Conservation (phyloP, 2,797 vertebrate species). For the Lepus oiostolus region DNA sequence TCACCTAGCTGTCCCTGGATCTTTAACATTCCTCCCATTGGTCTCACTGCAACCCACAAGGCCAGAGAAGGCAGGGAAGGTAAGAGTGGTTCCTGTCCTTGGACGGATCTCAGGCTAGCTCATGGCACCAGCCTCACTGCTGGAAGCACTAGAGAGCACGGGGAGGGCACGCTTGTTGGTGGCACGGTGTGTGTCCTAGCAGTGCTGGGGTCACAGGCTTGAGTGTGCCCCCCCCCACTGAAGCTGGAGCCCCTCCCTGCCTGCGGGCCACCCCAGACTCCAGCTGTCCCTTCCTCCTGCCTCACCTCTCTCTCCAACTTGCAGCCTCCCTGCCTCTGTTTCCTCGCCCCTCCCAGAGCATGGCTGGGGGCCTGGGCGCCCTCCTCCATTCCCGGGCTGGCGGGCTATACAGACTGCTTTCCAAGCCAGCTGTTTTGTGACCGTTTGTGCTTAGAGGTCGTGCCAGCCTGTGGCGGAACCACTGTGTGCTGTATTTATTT, state of each 20-base stretch:
- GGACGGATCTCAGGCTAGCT: neutral
- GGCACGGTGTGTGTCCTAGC: neutral
- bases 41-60: neutral
- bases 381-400: neutral
- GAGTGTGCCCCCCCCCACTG: neutral
- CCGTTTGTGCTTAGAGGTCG: constrained; percentile 89
- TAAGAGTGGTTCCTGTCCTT: neutral
- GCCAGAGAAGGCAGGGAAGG: constrained; percentile 11
- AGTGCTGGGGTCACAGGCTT: neutral
- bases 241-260: neutral
- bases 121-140: neutral
- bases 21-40: neutral
- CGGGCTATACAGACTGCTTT: constrained; percentile 83
- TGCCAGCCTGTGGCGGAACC: constrained; percentile 79
- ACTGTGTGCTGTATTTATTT: constrained; percentile 90
- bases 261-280: neutral
- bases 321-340: neutral
- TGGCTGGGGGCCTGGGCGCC: constrained; percentile 49
- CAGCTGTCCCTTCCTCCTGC: neutral
- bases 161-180: neutral
- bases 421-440: constrained; percentile 88
- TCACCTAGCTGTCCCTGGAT: neutral
- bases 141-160: neutral
- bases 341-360: constrained; percentile 37
- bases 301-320: neutral